Conservation (phyloP, 2,113 vertebrate species). For the Megaceryle maxima region DNA sequence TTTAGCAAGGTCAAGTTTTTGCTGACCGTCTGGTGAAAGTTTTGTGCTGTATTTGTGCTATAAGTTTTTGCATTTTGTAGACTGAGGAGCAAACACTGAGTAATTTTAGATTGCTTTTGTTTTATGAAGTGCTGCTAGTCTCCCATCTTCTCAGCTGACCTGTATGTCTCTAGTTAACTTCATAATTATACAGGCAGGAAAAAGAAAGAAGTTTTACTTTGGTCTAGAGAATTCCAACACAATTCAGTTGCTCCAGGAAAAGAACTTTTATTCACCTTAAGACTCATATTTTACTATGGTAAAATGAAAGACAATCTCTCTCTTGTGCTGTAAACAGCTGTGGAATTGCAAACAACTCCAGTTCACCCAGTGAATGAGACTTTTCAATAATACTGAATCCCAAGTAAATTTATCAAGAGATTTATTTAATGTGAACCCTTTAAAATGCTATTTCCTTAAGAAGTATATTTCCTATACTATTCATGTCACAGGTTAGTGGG, state of each 20-base stretch:
- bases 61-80: neutral
- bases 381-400: neutral
- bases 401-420: neutral
- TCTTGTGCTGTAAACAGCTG: neutral
- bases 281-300: neutral
- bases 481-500: neutral
- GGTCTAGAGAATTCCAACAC: neutral
- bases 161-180: neutral
- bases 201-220: neutral
- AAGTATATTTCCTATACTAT: neutral
- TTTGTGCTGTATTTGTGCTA: neutral
- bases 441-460: neutral
- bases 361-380: neutral
- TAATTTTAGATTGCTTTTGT: neutral
- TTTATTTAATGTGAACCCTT: neutral
- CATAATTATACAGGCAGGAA: neutral
- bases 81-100: neutral
- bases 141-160: neutral
- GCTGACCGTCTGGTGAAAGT: neutral
- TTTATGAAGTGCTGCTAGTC: neutral
- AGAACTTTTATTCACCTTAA: neutral
- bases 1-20: neutral
- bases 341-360: neutral
- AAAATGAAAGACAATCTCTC: neutral
- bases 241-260: neutral